Conservation (phyloP, 2,113 vertebrate species). For the Proterorhinus semilunaris region DNA sequence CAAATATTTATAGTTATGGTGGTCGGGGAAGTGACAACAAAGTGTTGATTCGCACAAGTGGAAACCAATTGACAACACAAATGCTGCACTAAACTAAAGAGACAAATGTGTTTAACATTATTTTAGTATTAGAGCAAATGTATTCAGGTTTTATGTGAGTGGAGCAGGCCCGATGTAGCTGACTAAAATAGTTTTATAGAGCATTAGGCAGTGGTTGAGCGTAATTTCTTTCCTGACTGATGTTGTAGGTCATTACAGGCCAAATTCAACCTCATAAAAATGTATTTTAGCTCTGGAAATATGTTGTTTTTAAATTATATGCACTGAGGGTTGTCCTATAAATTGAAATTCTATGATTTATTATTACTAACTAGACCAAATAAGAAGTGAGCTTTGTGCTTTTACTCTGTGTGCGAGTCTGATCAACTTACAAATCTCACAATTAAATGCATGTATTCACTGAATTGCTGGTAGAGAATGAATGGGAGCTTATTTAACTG, state of each 20-base stretch:
- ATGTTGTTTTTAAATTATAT: not conserved
- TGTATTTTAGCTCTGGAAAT: not conserved
- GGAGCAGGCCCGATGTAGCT: not conserved
- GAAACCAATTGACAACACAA: too few species aligned
- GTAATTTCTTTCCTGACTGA: slow-evolving; percentile 7
- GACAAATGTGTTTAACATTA: not conserved
- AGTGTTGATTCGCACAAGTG: slow-evolving; percentile 10
- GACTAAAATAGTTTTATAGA: not conserved
- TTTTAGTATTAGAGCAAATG: not conserved
- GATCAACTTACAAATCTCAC: not conserved
- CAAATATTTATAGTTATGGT: slow-evolving; percentile 3
- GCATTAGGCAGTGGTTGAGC: not conserved
- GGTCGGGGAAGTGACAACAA: not conserved
- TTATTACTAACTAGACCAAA: too few species aligned
- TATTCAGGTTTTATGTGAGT: not conserved
- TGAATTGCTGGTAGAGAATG: not conserved
- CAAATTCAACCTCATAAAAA: slow-evolving; percentile 7
- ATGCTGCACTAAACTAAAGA: not conserved
- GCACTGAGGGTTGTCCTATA: not conserved
- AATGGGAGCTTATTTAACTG: not conserved
- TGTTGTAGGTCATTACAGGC: not conserved
- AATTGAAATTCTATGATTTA: too few species aligned
- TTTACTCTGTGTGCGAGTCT: too few species aligned
- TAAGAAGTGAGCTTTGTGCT: too few species aligned
- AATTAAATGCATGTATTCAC: not conserved